A percentile compares a stretch with the other conserved stretches of the same genome.
Conservation (phyloP, 2,888 invertebrate genomes). For the Sesia apiformis region DNA sequence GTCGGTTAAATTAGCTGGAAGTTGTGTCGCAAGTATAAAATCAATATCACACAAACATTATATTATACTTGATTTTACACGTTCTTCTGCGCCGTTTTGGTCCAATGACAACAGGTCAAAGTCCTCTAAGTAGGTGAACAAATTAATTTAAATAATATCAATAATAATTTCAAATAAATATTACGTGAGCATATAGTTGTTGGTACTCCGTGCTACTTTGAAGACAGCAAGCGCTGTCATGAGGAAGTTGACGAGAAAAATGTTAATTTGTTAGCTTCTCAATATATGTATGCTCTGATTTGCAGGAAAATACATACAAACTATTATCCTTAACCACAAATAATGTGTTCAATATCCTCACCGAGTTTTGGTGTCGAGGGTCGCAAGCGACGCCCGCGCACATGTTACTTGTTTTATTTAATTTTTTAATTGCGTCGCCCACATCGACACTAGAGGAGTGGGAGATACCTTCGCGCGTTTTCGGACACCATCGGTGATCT, state of each 20-base stretch:
- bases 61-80: background rate
- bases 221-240: too few relatives aligned
- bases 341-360: slow-evolving; percentile 7
- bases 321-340: background rate
- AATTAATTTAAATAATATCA: too few relatives aligned
- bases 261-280: too few relatives aligned
- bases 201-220: too few relatives aligned
- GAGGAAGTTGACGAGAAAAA: too few relatives aligned
- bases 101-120: background rate
- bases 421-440: slow-evolving; percentile 60
- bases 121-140: too few relatives aligned
- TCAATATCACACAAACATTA: slow-evolving; percentile 4
- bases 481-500: background rate
- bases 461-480: slow-evolving; percentile 1
- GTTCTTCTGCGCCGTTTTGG: background rate
- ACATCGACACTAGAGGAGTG: slow-evolving; percentile 15
- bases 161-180: too few relatives aligned
- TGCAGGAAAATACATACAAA: background rate
- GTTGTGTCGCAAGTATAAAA: slow-evolving; percentile 36
- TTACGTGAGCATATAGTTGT: too few relatives aligned
- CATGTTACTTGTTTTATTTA: slow-evolving; percentile 42
- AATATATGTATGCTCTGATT: too few relatives aligned
- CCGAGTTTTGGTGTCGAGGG: slow-evolving; percentile 9
- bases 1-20: slow-evolving; percentile 42
- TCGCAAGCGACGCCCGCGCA: slow-evolving; percentile 37